Evolutionary conservation across 2,888 invertebrate genomes (phyloP), one percentile per base, ranked within the genome.

Genomic region (Campoplex capitator): DNA sequence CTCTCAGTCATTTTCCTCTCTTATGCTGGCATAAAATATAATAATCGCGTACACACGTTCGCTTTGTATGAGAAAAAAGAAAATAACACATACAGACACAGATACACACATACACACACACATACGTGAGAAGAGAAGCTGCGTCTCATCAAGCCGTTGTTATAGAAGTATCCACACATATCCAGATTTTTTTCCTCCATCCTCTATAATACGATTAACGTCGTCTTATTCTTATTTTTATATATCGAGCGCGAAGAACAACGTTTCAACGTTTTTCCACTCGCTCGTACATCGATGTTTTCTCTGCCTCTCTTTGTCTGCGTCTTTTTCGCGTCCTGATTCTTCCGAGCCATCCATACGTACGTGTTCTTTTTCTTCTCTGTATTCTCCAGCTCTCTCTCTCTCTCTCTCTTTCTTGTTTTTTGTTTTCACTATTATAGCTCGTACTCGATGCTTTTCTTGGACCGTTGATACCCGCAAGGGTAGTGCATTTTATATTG

Each of bases 201-300:
- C 68, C 67, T 84, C 78, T 42, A 82, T 87, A 87, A 87, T 84
- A 70, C 87, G 87, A 87, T 87, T 84, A 87, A 48, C 74, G 81
- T 84, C 84, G 76, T 87, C 84, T 86, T 79, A 79, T 77, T 87
- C 84, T 87, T 84, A 82, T 87, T 84, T 87, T 87, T 87, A 84
- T 84, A 78, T 82, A 75, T 71, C 56, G 76, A 84, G 83, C 86
- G 83, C 83, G 80, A 83, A 83, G 79, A 74, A 81, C 54, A 51
- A 42, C 80, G 80, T 80, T 83, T 76, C 48, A 86, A 62, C 75
- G 65, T n/a, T 76, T 74, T 85, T 86, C 77, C 48, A 84, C 68
- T 70, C 82, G 78, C 74, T 85, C 84, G 54, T 62, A 70, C 35
- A 62, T 73, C 67, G 73, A 32, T 32, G 42, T 56, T 81, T 68